Percentiles rank a stretch among this genome's conserved stretches.
Evolutionary conservation across 2,113 vertebrate genomes (phyloP).

Genomic region (Pungitius pungitius): DNA sequence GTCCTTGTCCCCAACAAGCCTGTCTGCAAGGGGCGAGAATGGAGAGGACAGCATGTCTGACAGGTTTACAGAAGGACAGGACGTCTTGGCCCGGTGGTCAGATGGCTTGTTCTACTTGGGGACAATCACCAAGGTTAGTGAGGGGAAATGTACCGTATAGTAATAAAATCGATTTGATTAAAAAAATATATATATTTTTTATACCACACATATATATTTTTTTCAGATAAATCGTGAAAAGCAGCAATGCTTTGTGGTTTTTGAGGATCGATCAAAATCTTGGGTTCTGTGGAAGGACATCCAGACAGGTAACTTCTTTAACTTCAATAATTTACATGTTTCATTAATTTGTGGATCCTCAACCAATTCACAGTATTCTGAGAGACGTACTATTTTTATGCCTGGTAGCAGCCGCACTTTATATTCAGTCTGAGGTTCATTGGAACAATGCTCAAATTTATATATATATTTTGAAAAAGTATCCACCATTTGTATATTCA

Average conservation of each 20-base stretch:
- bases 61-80: conserved; percentile 97
- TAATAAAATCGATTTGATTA: no score
- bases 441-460: no score
- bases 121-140: conserved; percentile 94
- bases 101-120: conserved; percentile 99
- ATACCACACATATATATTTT: not conserved
- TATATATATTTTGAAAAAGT: not conserved
- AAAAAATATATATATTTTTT: not conserved
- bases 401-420: not conserved
- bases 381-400: not conserved
- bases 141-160: not conserved
- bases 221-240: conserved; percentile 94
- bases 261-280: conserved; percentile 98
- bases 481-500: not conserved
- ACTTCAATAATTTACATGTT: not conserved
- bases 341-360: not conserved
- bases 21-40: conserved; percentile 87
- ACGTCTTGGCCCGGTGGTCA: conserved; percentile 98
- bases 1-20: conserved; percentile 86
- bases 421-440: not conserved
- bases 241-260: conserved; percentile 96
- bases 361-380: not conserved
- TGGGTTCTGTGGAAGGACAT: conserved; percentile 99
- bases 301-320: conserved; percentile 88
- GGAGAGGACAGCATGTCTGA: conserved; percentile 86